These are phyloP conservation scores for Siderastrea radians DNA, from an alignment of 92 coral and sea anemone genomes.

Conservation along the genomic window DNA sequence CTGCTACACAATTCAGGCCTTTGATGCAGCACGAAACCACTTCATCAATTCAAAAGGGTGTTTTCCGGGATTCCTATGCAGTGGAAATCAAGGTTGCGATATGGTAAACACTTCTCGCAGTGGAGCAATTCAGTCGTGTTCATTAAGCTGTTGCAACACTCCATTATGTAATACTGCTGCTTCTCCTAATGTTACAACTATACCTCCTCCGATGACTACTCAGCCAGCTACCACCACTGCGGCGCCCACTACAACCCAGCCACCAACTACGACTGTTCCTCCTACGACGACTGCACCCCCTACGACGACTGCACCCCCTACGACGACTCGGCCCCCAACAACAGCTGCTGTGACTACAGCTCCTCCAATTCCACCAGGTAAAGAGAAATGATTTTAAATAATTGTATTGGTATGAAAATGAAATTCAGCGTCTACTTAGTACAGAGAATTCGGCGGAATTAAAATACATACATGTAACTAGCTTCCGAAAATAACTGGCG, in stretches of 20 bases:
- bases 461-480: too few species aligned
- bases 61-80: slow-evolving; percentile 35
- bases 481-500: too few species aligned
- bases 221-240: not conserved
- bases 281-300: not conserved
- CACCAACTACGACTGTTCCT: slow-evolving; percentile 20
- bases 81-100: slow-evolving; percentile 6
- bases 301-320: slow-evolving; percentile 12
- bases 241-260: not conserved
- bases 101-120: slow-evolving; percentile 4
- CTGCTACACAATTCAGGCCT: slow-evolving; percentile 39
- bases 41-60: slow-evolving; percentile 22
- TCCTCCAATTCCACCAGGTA: slow-evolving; percentile 1
- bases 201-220: not conserved
- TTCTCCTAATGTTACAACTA: not conserved
- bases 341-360: not conserved
- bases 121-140: slow-evolving; percentile 26
- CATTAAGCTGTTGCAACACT: slow-evolving; percentile 24
- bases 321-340: not conserved
- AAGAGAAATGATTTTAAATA: not conserved
- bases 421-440: not conserved
- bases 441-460: too few species aligned
- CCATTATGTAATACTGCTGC: slow-evolving; percentile 8
- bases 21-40: slow-evolving; percentile 6
- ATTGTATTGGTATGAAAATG: not conserved